Evolutionary conservation across 1,140 invertebrate genomes (phyloP).

Genomic region (Macrosteles quadrilineatus): DNA sequence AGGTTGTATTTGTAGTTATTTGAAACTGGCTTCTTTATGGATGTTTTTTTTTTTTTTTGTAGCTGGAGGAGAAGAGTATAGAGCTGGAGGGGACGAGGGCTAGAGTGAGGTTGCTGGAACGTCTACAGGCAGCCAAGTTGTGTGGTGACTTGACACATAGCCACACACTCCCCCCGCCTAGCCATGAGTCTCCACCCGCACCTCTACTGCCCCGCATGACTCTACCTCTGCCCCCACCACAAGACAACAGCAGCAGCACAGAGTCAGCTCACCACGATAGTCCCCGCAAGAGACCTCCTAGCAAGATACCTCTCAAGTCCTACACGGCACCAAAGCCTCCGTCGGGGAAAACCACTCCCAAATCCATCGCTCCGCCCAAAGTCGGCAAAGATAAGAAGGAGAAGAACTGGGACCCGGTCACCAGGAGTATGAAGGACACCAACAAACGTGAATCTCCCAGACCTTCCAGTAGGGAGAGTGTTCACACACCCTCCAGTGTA

Average conservation of each 20-base stretch:
- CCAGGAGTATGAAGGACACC: slow-evolving; percentile 30
- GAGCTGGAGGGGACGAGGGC: slow-evolving; percentile 78
- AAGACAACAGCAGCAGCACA: slow-evolving; percentile 59
- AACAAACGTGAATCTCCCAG: slow-evolving; percentile 41
- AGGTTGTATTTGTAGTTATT: too few species aligned
- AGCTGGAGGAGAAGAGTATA: slow-evolving; percentile 79
- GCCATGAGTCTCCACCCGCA: slow-evolving; percentile 30
- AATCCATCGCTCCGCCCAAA: neutral
- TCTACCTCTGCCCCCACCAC: slow-evolving; percentile 45
- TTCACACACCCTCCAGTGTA: slow-evolving; percentile 51
- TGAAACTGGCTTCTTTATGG: too few species aligned
- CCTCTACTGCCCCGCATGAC: slow-evolving; percentile 37
- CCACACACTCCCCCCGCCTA: slow-evolving; percentile 45
- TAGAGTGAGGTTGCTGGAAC: slow-evolving; percentile 68
- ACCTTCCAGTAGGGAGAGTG: slow-evolving; percentile 47
- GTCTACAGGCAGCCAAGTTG: slow-evolving; percentile 44
- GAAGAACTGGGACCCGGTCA: slow-evolving; percentile 14
- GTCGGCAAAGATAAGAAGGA: slow-evolving; percentile 4
- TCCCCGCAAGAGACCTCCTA: slow-evolving; percentile 59
- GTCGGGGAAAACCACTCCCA: slow-evolving; percentile 43
- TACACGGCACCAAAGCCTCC: slow-evolving; percentile 60
- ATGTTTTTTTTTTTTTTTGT: too few species aligned
- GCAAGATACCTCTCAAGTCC: slow-evolving; percentile 67
- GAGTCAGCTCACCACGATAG: slow-evolving; percentile 63
- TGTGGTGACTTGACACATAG: slow-evolving; percentile 50